Conservation (phyloP, 1,140 invertebrate species). For the Cotesia glomerata region DNA sequence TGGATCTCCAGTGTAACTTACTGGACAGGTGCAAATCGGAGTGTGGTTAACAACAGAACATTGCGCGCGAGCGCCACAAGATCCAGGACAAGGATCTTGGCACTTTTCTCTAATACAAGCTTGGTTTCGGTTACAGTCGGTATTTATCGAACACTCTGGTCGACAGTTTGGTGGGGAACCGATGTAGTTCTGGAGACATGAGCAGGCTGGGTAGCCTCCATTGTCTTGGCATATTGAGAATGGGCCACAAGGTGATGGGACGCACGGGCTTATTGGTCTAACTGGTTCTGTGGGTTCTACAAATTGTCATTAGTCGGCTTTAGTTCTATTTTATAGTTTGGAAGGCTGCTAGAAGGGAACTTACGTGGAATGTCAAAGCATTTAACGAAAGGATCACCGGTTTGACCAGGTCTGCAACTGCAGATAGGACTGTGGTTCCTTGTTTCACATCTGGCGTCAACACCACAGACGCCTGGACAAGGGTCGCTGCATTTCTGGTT, state of each 20-base stretch:
- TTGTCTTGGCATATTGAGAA: conserved; percentile 66
- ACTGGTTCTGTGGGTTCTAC: conserved; percentile 22
- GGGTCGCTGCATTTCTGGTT: conserved; percentile 65
- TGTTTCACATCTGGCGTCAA: conserved; percentile 64
- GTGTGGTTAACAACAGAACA: conserved; percentile 67
- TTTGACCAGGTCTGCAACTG: conserved; percentile 56
- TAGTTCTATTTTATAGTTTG: not conserved
- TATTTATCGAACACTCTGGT: conserved; percentile 74
- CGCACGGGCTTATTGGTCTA: conserved; percentile 53
- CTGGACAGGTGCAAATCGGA: conserved; percentile 66
- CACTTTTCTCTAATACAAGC: conserved; percentile 78
- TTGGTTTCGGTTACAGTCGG: conserved; percentile 74
- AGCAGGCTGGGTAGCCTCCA: conserved; percentile 63
- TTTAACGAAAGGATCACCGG: conserved; percentile 66
- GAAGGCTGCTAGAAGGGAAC: conserved; percentile 36
- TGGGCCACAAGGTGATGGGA: conserved; percentile 67
- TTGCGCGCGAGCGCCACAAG: conserved; percentile 72
- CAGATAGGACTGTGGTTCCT: conserved; percentile 65
- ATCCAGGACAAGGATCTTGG: conserved; percentile 74
- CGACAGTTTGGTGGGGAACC: conserved; percentile 75
- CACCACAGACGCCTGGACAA: conserved; percentile 66
- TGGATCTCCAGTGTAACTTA: conserved; percentile 68
- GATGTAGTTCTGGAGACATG: conserved; percentile 66
- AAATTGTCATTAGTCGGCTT: not conserved
- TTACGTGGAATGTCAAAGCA: conserved; percentile 62